A percentile compares a stretch with the other conserved stretches of the same genome.
Evolutionary conservation across 1,140 invertebrate genomes (phyloP).

Genomic region (Archivesica marissinica): DNA sequence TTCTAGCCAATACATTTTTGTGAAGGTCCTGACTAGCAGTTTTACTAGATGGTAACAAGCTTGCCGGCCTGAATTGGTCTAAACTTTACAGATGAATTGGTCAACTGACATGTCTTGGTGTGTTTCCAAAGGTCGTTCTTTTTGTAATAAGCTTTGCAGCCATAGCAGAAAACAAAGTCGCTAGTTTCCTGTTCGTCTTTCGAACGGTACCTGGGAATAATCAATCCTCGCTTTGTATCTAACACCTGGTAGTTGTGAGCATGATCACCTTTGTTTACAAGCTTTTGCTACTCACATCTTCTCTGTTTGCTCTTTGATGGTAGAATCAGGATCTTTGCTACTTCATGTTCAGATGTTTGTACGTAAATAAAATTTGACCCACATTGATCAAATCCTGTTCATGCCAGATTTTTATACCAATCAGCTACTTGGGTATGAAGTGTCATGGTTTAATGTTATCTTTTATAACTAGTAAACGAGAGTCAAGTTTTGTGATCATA

Average conservation of each 20-base stretch:
- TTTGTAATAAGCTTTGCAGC: slow-evolving; percentile 24
- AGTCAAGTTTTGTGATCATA: no score
- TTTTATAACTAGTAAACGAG: no score
- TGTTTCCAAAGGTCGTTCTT: slow-evolving; percentile 47
- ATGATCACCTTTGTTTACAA: slow-evolving; percentile 52
- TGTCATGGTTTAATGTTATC: no score
- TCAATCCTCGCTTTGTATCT: neutral
- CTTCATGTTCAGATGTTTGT: slow-evolving; percentile 22
- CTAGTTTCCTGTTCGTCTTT: neutral
- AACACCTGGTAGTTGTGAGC: slow-evolving; percentile 18
- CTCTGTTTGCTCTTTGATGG: slow-evolving; percentile 34
- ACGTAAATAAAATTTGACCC: no score
- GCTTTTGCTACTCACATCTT: slow-evolving; percentile 27
- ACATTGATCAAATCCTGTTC: no score
- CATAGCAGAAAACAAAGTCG: slow-evolving; percentile 13
- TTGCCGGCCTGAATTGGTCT: slow-evolving; percentile 45
- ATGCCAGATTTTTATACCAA: no score
- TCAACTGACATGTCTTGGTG: slow-evolving; percentile 16
- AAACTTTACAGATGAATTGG: slow-evolving; percentile 15
- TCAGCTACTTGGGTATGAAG: no score
- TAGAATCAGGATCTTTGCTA: slow-evolving; percentile 23
- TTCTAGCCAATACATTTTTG: slow-evolving; percentile 20
- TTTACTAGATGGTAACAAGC: slow-evolving; percentile 9
- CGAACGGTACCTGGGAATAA: slow-evolving; percentile 41
- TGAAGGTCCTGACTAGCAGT: slow-evolving; percentile 25